These are phyloP conservation scores for Rattus norvegicus DNA, from an alignment of 2,113 vertebrate genomes.

Conservation along the genomic window GRCr8 NC_086029.1:90244501-90245000, in stretches of 20 bases:
- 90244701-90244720: not conserved
- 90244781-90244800: not conserved
- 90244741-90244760: not conserved
- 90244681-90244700: not conserved
- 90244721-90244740: not conserved
- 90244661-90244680: constrained; percentile 18
- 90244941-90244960: not conserved
- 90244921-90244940: not conserved
- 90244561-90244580: not conserved
- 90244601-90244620: not conserved
- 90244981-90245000: not conserved
- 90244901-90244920: not conserved
- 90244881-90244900: not conserved
- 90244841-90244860: too few relatives aligned
- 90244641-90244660: not conserved
- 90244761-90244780: not conserved
- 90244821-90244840: not conserved
- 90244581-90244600: not conserved
- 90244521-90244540: not conserved
- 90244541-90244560: not conserved
- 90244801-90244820: not conserved
- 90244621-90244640: not conserved
- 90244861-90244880: not conserved
- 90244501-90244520: not conserved
- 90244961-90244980: not conserved